These are phyloP conservation scores for Nemurella pictetii DNA, from an alignment of 2,888 invertebrate species.

Conservation along the genomic window DNA sequence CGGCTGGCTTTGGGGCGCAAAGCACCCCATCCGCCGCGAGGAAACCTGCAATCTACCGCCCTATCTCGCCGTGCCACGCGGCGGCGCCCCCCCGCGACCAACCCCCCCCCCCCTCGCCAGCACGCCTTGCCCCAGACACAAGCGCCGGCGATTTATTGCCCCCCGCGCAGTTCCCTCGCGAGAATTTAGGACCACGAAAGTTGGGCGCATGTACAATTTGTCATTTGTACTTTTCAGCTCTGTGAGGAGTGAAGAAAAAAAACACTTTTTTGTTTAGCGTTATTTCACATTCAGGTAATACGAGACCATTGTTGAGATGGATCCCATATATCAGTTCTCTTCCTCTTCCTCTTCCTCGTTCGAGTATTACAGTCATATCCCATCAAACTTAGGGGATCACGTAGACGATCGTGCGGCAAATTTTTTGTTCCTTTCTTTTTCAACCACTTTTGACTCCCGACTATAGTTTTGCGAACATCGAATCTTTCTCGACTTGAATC, in stretches of 20 bases:
- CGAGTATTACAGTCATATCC: neutral
- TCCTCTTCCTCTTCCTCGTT: neutral
- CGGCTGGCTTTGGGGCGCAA: neutral
- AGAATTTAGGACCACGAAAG: neutral
- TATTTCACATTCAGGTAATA: neutral
- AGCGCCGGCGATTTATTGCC: neutral
- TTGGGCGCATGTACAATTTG: neutral
- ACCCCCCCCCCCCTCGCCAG: no score
- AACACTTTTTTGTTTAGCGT: neutral
- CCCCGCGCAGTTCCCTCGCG: neutral
- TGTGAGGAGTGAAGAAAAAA: neutral
- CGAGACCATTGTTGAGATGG: neutral
- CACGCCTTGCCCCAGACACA: neutral
- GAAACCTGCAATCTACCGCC: neutral
- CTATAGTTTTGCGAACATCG: conserved; percentile 11
- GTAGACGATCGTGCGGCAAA: neutral
- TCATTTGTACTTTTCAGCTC: conserved; percentile 6
- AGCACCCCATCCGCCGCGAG: neutral
- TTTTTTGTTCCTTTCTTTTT: neutral
- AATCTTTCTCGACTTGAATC: conserved; percentile 18
- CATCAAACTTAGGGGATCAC: neutral
- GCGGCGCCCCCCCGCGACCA: no score
- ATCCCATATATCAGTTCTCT: neutral
- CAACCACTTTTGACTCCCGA: neutral
- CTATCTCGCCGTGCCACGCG: neutral